A percentile compares a stretch with the other conserved stretches of the same genome.
Conservation (phyloP, 2,888 invertebrate species). For the Oscheius sp. region DNA sequence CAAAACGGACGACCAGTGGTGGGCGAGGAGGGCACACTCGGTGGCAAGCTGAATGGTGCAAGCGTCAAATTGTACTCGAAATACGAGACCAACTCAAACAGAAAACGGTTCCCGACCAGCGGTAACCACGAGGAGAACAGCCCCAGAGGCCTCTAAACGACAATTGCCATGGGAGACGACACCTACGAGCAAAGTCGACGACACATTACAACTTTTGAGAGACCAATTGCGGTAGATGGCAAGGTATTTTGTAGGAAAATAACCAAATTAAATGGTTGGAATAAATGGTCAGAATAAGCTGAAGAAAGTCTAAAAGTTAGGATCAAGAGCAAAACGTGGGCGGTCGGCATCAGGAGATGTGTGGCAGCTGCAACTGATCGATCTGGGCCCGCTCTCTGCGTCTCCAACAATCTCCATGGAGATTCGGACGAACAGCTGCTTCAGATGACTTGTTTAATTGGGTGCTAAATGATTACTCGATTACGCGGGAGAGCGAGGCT, state of each 20-base stretch:
- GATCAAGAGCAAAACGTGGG: slow-evolving; percentile 24
- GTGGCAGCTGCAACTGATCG: slow-evolving; percentile 7
- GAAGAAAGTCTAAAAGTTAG: background rate
- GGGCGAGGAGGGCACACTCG: background rate
- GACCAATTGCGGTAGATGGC: too few relatives aligned
- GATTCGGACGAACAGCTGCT: slow-evolving; percentile 13
- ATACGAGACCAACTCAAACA: slow-evolving; percentile 34
- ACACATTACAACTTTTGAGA: too few relatives aligned
- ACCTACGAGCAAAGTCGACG: too few relatives aligned
- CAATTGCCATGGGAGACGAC: background rate
- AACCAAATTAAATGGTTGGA: too few relatives aligned
- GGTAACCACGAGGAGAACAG: background rate
- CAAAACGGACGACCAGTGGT: background rate
- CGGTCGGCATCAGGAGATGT: slow-evolving; percentile 18
- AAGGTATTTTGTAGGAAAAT: too few relatives aligned
- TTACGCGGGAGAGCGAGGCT: too few relatives aligned
- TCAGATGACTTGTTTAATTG: slow-evolving; percentile 9
- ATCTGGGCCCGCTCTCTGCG: slow-evolving; percentile 11
- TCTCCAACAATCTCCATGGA: slow-evolving; percentile 3
- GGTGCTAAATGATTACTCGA: slow-evolving; percentile 2
- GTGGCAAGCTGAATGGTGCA: slow-evolving; percentile 15
- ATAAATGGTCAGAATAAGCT: background rate
- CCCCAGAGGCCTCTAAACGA: background rate
- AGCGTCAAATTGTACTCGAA: slow-evolving; percentile 35
- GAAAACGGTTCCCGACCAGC: slow-evolving; percentile 15